Base-by-base conservation (phyloP, 2,888 invertebrate genomes). In the Philereme transversata region DNA sequence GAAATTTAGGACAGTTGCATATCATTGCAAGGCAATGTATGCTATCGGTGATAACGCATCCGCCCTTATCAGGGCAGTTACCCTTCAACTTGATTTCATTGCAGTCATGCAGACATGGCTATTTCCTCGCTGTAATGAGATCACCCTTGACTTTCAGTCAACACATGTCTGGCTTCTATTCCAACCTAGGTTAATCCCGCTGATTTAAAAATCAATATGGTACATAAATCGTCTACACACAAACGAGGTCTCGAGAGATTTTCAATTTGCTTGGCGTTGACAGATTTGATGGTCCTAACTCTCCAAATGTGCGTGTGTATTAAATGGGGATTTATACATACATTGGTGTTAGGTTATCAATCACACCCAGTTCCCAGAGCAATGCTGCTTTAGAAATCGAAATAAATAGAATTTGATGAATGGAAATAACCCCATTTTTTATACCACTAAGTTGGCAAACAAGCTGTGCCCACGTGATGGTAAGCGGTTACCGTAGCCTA, bases 131-230 rank as follows among this genome's bases (percentile, higher is more conserved):
- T 40, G 69, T 88, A 88, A 88, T 79, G 73, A 78, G 87, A 89
- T 89, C 81, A 83, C 68, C 88, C 90, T 88, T 90, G 90, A 90
- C 90, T 83, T 88, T 87, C 79, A 78, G 76, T 66, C 70, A 49
- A 67, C 56, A 53, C 52, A 50, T 47, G 38, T 5, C 51, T 9
- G 63, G 63, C 52, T 63, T 63, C 63, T 38, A 8, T 11, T 34
- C 4, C 51, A 53, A 47, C 36, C 49, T 58, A 43, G 22, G 47
- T 45, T 22, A 41, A 47, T 40, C 40, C 8, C 8, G 41, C 45
- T 54, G 54, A 54, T 51, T 53, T 44, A 5, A 52, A 52, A 58
- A 58, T 52, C 57, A 43, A 58, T 58, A 43, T 7, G 22, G 33
- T 38, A 45, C 45, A 45, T 45, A 7, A 22, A 45, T 45, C 22